Evolutionary conservation across 1,140 invertebrate species (phyloP).

Genomic region (Ips typographus): DNA sequence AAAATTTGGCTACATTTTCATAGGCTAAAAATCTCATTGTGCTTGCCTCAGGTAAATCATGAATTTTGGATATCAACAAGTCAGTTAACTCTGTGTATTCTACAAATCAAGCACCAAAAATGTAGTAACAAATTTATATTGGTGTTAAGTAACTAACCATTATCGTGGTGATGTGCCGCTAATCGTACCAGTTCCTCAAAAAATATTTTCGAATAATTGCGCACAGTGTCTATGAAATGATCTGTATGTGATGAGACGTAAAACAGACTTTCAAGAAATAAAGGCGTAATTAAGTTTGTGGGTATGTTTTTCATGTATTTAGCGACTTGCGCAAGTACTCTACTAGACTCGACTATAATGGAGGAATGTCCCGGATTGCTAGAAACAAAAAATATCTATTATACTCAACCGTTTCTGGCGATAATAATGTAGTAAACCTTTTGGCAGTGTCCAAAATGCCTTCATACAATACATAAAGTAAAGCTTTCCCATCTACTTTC

Average conservation of each 20-base stretch:
- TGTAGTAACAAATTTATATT: neutral
- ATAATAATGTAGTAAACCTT: constrained; percentile 16
- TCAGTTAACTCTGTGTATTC: constrained; percentile 25
- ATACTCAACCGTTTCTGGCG: neutral
- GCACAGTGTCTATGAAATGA: constrained; percentile 36
- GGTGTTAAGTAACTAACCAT: constrained; percentile 27
- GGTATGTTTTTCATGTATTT: constrained; percentile 34
- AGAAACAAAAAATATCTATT: constrained; percentile 8
- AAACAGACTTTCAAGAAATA: constrained; percentile 32
- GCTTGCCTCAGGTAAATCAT: constrained; percentile 24
- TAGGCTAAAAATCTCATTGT: constrained; percentile 31
- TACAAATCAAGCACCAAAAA: constrained; percentile 16
- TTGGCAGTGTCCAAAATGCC: constrained; percentile 34
- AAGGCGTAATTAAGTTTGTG: constrained; percentile 21
- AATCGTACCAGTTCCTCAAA: constrained; percentile 35
- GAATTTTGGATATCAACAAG: constrained; percentile 31
- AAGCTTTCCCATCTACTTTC: constrained; percentile 29
- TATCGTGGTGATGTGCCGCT: constrained; percentile 32
- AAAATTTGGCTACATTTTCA: constrained; percentile 29
- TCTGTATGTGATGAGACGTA: constrained; percentile 35
- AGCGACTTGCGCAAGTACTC: constrained; percentile 20
- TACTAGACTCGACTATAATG: constrained; percentile 32
- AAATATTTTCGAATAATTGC: constrained; percentile 32
- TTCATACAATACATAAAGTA: constrained; percentile 33
- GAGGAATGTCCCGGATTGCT: constrained; percentile 32